A percentile compares a stretch with the other conserved stretches of the same genome.
These are phyloP conservation scores for Bhutanitis thaidina DNA, from an alignment of 2,888 invertebrate species.

Conservation along the genomic window DNA sequence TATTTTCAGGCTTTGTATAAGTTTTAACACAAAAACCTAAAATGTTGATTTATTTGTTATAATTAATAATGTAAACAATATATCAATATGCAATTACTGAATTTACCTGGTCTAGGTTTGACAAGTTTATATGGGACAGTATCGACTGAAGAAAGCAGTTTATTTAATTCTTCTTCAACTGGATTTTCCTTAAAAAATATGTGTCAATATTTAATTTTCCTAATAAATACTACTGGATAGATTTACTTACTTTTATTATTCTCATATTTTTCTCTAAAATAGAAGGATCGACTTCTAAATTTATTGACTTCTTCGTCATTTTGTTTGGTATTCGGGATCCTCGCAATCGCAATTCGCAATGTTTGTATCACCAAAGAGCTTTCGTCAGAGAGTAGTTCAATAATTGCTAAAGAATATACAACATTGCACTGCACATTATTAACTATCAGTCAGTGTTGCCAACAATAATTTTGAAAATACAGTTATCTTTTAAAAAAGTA, in stretches of 20 bases:
- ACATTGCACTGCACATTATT: no score
- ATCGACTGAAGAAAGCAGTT: conserved; percentile 71
- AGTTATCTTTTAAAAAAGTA: no score
- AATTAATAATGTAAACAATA: not conserved
- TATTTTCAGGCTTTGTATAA: conserved; percentile 80
- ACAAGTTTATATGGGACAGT: conserved; percentile 81
- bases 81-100: not conserved
- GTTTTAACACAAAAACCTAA: conserved; percentile 91
- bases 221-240: conserved; percentile 18
- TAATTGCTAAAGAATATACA: no score
- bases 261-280: conserved; percentile 80
- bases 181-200: conserved; percentile 64
- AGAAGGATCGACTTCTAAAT: conserved; percentile 81
- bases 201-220: not conserved
- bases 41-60: not conserved
- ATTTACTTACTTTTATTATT: conserved; percentile 55
- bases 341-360: no score
- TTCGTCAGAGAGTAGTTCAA: no score
- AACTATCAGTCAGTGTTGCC: no score
- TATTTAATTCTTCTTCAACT: conserved; percentile 81
- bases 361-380: no score
- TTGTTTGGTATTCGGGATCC: conserved; percentile 28
- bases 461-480: no score
- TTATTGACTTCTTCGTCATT: conserved; percentile 71
- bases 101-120: conserved; percentile 84